Evolutionary conservation across 1,140 invertebrate genomes (phyloP), one percentile per base, ranked within the genome.

Genomic region (Macrobrachium rosenbergii): DNA sequence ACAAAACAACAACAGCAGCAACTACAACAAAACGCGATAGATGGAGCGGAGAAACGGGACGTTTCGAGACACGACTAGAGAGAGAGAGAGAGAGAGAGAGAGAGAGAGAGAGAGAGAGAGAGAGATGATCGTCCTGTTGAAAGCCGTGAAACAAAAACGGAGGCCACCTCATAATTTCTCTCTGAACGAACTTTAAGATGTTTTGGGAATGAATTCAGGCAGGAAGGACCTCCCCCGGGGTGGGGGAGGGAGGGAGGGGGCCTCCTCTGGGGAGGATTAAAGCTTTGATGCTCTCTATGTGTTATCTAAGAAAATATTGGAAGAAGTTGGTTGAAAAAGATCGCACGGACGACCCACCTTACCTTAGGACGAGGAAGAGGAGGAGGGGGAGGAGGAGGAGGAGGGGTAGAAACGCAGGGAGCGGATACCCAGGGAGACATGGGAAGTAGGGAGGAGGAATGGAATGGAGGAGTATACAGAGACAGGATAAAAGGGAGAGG

Each of bases 241-340:
- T 2, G 52, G 7, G 6, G 52, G 52, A 10, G 12, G 52, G 52
- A 12, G 3, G 28, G 28, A 37, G 28, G 12, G 7, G 52, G 52
- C 52, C 52, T 5, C 52, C 52, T 0, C 52, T 2, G 52, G 52
- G 7, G 84, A 63, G 78, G 84, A 86, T 86, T 86, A 86, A 43
- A 63, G 12, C 84, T 86, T 86, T 86, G 84, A 86, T 86, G 84
- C 84, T 76, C 77, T 86, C 84, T 86, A 86, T 86, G 72, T 86
- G 84, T 86, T 86, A 86, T 86, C 84, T 81, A 75, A 86, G 84
- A 86, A 86, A 86, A 86, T 86, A 86, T 86, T 86, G 84, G 84
- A 80, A 73, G 78, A 80, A 86, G 77, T 73, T 86, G 84, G 23
- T 78, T 86, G 84, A 86, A 81, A 86, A 86, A 81, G 84, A 86